phyloP scores from a whole-genome alignment of 1,140 invertebrate species.

The Drosophila oshimai region DNA sequence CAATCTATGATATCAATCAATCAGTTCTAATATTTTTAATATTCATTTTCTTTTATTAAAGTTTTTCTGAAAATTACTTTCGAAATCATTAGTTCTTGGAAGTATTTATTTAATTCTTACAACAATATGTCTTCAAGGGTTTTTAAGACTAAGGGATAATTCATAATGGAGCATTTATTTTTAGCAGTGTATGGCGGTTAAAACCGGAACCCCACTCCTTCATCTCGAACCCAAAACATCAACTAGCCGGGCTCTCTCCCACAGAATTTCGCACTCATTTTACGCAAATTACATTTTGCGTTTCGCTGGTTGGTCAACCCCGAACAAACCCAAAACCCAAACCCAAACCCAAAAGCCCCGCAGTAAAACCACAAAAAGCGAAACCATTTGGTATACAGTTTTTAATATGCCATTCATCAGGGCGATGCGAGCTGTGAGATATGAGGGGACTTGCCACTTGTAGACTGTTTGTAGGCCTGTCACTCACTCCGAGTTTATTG shows the following conservation, averaged over 20 bases:
- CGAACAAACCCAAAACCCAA: no score
- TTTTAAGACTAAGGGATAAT: no score
- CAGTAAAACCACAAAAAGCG: constrained; percentile 6
- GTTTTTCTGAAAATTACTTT: no score
- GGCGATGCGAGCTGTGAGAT: background rate
- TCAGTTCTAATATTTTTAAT: no score
- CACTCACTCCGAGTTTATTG: constrained; percentile 77
- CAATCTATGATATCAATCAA: no score
- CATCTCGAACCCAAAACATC: constrained; percentile 5
- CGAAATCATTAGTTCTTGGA: no score
- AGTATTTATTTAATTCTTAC: no score
- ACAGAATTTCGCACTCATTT: constrained; percentile 42
- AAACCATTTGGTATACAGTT: constrained; percentile 47
- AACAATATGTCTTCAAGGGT: no score
- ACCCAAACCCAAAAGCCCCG: no score
- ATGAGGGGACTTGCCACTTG: constrained; percentile 46
- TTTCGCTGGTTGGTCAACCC: constrained; percentile 42
- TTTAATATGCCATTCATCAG: constrained; percentile 75
- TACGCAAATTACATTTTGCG: constrained; percentile 72
- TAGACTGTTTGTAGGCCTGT: constrained; percentile 68
- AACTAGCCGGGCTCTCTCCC: constrained; percentile 12
- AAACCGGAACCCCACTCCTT: constrained; percentile 6
- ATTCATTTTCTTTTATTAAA: no score
- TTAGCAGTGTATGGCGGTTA: background rate
- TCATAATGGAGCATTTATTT: background rate